Base-by-base conservation (phyloP, 2,888 invertebrate genomes). In the Standfussiana lucernea region DNA sequence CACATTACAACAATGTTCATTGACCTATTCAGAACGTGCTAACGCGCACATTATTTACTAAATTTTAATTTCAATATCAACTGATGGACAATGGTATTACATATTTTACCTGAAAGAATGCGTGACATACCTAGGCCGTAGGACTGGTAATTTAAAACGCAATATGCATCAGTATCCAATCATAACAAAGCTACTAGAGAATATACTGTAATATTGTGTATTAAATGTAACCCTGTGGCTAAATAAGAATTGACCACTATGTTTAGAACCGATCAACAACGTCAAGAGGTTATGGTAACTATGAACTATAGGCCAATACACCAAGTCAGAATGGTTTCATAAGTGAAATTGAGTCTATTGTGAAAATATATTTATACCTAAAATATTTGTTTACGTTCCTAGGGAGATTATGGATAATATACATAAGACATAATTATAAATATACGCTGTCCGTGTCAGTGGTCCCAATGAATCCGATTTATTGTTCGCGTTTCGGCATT, bases 1-100 rank as follows among this genome's bases (percentile, higher is more conserved):
- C 93, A 91, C 93, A 90, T 90, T 91, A 94, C 93, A 93, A 93
- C 92, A 93, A 92, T 89, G 75, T 87, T 87, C 83, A 88, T 74
- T 77, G 79, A 83, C 76, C 84, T 89, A 90, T 73, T 86, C 84
- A 84, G 89, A 88, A 85, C 66, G 88, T 85, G 88, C 86, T 81
- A 72, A 75, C 64, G 83, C 78, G 86, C 89, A 87, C 88, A 84
- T 84, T 72, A 85, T 80, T 89, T 40, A 72, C 82, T 89, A 88
- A 75, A 82, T 65, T 77, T 80, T 69, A 64, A 72, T 70, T 66
- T 70, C 61, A 40, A 64, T 83, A 61, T 77, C 45, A 61, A 79
- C 62, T 73, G 77, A 74, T 88, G 86, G 77, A 83, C 83, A 64
- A 24, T 73, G 73, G 37, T 66, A 75, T 53, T 45, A 56, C 42